Conservation (phyloP, 2,888 invertebrate genomes). For the Lasiommata megera region DNA sequence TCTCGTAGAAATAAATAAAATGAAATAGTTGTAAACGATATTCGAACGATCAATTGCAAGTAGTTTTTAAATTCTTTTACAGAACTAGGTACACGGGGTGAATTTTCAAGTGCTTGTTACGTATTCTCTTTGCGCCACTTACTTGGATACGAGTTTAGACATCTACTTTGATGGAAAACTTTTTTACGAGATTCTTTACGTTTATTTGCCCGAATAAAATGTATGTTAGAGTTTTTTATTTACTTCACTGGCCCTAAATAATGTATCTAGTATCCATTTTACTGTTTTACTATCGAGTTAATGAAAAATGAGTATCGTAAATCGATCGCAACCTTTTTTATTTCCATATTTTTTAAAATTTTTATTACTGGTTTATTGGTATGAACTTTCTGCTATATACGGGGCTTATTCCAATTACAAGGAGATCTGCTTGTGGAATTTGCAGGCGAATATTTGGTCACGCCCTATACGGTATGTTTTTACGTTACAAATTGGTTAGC, state of each 20-base stretch:
- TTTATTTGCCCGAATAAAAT: not conserved
- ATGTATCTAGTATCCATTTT: no score
- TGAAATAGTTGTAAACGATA: slow-evolving; percentile 5
- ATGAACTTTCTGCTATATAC: no score
- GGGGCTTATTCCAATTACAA: no score
- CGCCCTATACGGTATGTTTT: no score
- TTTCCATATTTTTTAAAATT: no score
- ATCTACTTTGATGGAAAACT: slow-evolving; percentile 13
- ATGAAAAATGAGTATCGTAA: no score
- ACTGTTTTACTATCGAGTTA: no score
- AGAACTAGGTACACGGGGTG: slow-evolving; percentile 15
- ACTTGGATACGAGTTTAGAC: slow-evolving; percentile 17
- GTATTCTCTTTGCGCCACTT: slow-evolving; percentile 25
- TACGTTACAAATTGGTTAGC: no score
- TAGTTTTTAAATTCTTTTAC: slow-evolving; percentile 22
- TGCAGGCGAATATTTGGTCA: no score
- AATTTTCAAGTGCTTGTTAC: slow-evolving; percentile 22
- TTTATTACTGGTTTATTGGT: no score
- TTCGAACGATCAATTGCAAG: slow-evolving; percentile 15
- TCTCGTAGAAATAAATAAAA: not conserved
- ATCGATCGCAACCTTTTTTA: no score
- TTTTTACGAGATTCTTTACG: slow-evolving; percentile 4
- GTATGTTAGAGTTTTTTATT: not conserved
- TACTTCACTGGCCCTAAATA: not conserved
- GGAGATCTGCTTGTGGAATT: no score